Evolutionary conservation across 2,797 vertebrate species (phyloP).

Genomic region (Acipenser transmontanus): DNA sequence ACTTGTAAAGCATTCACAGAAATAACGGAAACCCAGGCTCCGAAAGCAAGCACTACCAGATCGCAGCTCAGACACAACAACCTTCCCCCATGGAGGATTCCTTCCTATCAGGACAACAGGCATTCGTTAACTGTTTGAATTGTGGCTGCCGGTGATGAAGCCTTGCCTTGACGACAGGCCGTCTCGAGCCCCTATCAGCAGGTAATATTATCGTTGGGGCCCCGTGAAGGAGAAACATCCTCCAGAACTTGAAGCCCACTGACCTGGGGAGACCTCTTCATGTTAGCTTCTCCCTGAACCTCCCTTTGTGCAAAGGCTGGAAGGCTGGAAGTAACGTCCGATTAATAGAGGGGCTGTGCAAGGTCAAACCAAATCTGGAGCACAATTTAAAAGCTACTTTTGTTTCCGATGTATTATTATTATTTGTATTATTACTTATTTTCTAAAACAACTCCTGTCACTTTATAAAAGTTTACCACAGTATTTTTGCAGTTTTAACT

Average conservation of each 20-base stretch:
- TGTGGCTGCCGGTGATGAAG: slow-evolving; percentile 18
- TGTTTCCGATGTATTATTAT: slow-evolving; percentile 20
- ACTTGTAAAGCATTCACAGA: too few relatives aligned
- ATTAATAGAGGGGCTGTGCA: slow-evolving; percentile 20
- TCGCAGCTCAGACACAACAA: too few relatives aligned
- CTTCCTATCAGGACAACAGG: too few relatives aligned
- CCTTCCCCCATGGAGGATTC: too few relatives aligned
- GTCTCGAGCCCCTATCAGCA: slow-evolving; percentile 53
- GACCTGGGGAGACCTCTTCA: slow-evolving; percentile 49
- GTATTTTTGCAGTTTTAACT: too few relatives aligned
- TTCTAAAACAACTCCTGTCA: slow-evolving; percentile 2
- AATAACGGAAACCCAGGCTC: too few relatives aligned
- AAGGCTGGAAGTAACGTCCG: slow-evolving; percentile 25
- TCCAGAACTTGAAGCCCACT: slow-evolving; percentile 41
- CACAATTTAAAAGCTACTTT: not conserved
- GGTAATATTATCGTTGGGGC: slow-evolving; percentile 25
- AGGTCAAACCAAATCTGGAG: slow-evolving; percentile 18
- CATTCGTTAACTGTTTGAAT: slow-evolving; percentile 7
- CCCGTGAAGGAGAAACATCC: slow-evolving; percentile 42
- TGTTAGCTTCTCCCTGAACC: slow-evolving; percentile 20
- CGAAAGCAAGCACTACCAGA: too few relatives aligned
- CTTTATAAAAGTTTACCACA: too few relatives aligned
- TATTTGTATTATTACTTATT: slow-evolving; percentile 29
- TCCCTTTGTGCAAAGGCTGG: slow-evolving; percentile 38
- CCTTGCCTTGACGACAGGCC: slow-evolving; percentile 45